Percentiles rank a stretch among this genome's conserved stretches.
Conservation (phyloP, 2,113 vertebrate genomes). For the Picathartes gymnocephalus region DNA sequence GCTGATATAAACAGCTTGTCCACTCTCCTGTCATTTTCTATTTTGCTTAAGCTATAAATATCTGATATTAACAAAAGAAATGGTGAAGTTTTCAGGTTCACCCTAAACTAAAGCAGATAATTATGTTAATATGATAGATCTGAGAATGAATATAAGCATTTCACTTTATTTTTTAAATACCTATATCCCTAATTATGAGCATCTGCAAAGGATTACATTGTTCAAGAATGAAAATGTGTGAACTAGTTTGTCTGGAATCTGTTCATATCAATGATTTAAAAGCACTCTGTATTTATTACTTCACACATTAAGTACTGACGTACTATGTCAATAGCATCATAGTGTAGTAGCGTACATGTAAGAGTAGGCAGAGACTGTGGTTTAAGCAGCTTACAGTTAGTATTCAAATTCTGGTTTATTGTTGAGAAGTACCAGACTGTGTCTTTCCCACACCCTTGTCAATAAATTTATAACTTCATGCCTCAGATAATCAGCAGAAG, state of each 20-base stretch:
- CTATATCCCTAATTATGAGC: background rate
- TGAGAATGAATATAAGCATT: background rate
- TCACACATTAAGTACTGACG: background rate
- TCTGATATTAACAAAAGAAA: background rate
- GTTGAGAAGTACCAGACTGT: background rate
- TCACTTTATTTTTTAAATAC: background rate
- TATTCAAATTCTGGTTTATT: background rate
- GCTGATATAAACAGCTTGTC: slow-evolving; percentile 36
- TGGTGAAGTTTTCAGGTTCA: background rate
- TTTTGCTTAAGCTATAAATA: slow-evolving; percentile 22
- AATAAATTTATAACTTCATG: background rate
- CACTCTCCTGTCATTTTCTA: slow-evolving; percentile 28
- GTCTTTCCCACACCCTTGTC: background rate
- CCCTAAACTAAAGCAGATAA: background rate
- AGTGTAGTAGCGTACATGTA: background rate
- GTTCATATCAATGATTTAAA: background rate
- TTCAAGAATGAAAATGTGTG: background rate
- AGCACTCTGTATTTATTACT: background rate
- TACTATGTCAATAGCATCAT: background rate
- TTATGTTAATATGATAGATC: background rate
- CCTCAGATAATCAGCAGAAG: background rate
- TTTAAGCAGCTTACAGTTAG: background rate
- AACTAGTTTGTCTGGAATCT: background rate
- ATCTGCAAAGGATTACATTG: background rate
- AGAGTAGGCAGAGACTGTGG: background rate